Percentiles rank a stretch among this genome's conserved stretches.
Conservation (phyloP, 2,113 vertebrate genomes). For the Cisticola juncidis region DNA sequence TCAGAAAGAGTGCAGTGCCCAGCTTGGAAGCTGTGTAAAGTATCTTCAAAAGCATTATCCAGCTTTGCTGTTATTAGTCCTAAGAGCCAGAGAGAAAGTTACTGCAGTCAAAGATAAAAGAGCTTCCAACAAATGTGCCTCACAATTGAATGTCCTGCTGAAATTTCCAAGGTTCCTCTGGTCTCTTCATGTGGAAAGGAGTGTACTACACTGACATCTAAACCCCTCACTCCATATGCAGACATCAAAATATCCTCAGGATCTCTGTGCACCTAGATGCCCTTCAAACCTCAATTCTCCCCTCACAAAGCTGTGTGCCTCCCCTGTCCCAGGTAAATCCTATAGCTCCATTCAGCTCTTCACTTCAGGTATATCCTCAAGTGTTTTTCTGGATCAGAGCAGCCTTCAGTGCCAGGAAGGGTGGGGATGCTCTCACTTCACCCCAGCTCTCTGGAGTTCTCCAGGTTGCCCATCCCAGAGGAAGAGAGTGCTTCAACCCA, state of each 20-base stretch:
- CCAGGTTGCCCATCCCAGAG: not conserved
- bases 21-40: constrained; percentile 1
- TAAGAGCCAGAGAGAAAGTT: not conserved
- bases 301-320: accelerated
- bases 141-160: not conserved
- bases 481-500: not conserved
- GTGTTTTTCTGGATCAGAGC: not conserved
- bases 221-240: accelerated
- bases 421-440: not conserved
- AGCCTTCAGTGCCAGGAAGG: not conserved
- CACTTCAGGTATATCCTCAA: not conserved
- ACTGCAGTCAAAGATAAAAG: not conserved
- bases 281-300: not conserved
- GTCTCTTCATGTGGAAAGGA: not conserved
- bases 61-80: not conserved
- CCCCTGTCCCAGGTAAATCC: not conserved
- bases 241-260: not conserved
- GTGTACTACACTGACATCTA: not conserved
- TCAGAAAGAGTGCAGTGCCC: not conserved
- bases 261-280: not conserved
- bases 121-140: not conserved
- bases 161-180: not conserved
- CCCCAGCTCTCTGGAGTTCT: not conserved
- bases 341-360: not conserved
- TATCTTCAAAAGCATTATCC: not conserved